A percentile compares a stretch with the other conserved stretches of the same genome.
Evolutionary conservation across 2,797 vertebrate species (phyloP).

Genomic region (Perodicticus potto): DNA sequence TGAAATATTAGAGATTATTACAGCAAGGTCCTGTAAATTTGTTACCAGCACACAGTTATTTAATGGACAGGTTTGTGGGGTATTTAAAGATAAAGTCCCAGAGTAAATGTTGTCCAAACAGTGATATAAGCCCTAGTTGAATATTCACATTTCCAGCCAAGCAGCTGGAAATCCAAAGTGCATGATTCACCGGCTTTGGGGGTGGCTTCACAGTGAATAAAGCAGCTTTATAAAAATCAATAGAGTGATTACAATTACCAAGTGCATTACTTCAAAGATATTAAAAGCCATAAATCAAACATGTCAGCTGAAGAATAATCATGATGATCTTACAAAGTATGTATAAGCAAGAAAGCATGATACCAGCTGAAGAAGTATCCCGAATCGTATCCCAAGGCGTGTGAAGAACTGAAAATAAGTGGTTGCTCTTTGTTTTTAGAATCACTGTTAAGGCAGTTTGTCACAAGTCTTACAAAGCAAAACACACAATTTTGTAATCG

Average conservation of each 20-base stretch:
- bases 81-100: constrained; percentile 78
- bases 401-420: constrained; percentile 24
- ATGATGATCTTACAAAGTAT: background rate
- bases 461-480: constrained; percentile 63
- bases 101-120: constrained; percentile 78
- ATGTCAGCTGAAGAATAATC: constrained; percentile 75
- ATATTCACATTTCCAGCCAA: constrained; percentile 78
- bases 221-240: constrained; percentile 87
- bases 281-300: constrained; percentile 85
- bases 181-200: constrained; percentile 82
- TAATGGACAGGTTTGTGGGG: constrained; percentile 77
- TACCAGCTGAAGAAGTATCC: constrained; percentile 46
- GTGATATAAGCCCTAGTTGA: constrained; percentile 70
- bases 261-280: constrained; percentile 83
- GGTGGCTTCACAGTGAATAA: constrained; percentile 79
- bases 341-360: constrained; percentile 70
- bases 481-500: constrained; percentile 62
- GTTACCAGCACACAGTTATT: constrained; percentile 77
- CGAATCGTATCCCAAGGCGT: background rate
- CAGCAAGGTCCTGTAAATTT: constrained; percentile 77
- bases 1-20: constrained; percentile 76
- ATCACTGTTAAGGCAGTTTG: constrained; percentile 43
- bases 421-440: constrained; percentile 27
- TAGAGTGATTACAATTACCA: constrained; percentile 86
- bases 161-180: constrained; percentile 74